Base-by-base conservation (phyloP, 2,113 vertebrate genomes). In the Mesitornis unicolor region DNA sequence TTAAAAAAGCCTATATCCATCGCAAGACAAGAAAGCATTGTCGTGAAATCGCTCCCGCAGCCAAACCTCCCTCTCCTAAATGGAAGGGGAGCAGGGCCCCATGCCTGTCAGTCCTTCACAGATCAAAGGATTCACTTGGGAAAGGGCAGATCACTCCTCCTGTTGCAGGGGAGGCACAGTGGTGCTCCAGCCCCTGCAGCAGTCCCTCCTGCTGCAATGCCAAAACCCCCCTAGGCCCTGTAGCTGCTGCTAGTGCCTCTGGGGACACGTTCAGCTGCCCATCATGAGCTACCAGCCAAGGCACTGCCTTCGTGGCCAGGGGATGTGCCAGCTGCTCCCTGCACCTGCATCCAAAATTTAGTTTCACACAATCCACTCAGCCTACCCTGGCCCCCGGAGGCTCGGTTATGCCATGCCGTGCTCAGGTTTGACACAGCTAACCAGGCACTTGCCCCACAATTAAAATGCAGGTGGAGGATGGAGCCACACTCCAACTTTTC, bases 391-490 rank as follows among this genome's bases (percentile, higher is more conserved):
- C 13, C 9, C 56, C 40, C 1, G 0, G 61, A 73, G 26, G 35
- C 56, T 82, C 0, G 0, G 5, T 35, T 82, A 40, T 38, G 57
- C 26, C 0, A 1, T 36, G 20, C 25, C 7, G 3, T 18, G 56
- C 28, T 75, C 0, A 0, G 16, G 18, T 84, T 81, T 93, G 56
- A 78, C 42, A 77, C 76, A 77, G 40, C 29, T 89, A 24, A 56
- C 80, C 50, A 61, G 31, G 43, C 24, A 84, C 35, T 77, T 36
- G 25, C 35, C 31, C 67, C 33, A 47, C 74, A 85, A 21, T 70
- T 78, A 70, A 87, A 87, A 71, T 0, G 0, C 33, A 75, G 47
- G 36, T 36, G 20, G 35, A 87, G 43, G 28, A 63, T 4, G 6
- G 25, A 89, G 22, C 61, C 7, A 0, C 0, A 0, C 47, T 80